Evolutionary conservation across 2,113 vertebrate genomes (phyloP).

Genomic region (Xiphorhynchus elegans): DNA sequence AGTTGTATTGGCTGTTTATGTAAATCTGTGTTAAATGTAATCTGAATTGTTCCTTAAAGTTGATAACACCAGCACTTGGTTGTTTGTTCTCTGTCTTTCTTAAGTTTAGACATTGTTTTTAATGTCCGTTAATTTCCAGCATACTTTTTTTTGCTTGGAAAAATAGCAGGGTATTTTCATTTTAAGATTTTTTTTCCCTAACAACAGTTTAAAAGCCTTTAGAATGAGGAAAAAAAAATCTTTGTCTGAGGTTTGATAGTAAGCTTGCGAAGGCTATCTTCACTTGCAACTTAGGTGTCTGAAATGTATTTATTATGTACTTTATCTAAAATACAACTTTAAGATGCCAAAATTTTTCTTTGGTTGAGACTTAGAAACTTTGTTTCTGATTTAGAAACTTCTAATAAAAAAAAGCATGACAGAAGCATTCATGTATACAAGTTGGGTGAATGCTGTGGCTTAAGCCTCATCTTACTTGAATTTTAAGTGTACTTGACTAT

Average conservation of each 20-base stretch:
- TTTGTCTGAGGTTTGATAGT: not conserved
- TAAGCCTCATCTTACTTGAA: not conserved
- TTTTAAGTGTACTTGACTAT: not conserved
- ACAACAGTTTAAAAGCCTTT: not conserved
- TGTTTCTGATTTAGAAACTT: not conserved
- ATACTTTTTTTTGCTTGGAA: not conserved
- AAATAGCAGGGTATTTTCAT: not conserved
- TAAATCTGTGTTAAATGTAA: not conserved
- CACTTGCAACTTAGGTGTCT: not conserved
- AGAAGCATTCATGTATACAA: not conserved
- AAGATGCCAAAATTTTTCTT: not conserved
- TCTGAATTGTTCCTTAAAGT: not conserved
- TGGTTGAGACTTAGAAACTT: not conserved
- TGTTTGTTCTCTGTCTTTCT: not conserved
- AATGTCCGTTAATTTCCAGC: not conserved
- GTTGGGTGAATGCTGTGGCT: not conserved
- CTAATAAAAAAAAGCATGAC: not conserved
- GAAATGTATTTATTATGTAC: not conserved
- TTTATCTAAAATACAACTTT: not conserved
- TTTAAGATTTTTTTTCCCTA: not conserved
- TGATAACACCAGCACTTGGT: not conserved
- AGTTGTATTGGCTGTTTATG: not conserved
- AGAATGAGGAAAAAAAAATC: not conserved
- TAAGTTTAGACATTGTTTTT: not conserved
- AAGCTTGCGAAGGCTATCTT: not conserved